Base-by-base conservation (phyloP, 1,140 invertebrate genomes). In the Plodia interpunctella region DNA sequence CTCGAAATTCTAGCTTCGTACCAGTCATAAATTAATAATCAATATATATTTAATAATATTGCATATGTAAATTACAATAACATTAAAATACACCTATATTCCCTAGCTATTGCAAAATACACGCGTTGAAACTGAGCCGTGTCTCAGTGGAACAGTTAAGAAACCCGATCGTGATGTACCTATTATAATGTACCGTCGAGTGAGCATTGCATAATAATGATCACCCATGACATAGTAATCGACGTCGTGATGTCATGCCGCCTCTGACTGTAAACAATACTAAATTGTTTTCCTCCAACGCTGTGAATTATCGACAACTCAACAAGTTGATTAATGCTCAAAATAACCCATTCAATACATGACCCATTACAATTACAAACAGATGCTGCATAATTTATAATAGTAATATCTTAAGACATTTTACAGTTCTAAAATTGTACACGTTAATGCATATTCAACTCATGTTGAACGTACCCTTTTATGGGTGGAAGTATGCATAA, bases 211-310 rank as follows among this genome's bases (percentile, higher is more conserved):
- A 51, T 51, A 51, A 51, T 19, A 51, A 51, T 51, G n/a, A 25
- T 21, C 20, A 53, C 51, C 51, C 51, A 53, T 53, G 51, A 53
- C 51, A 53, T 25, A 53, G 13, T 53, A 53, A 53, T 53, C 21
- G 20, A 44, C 2, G 54, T 55, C n/a, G 19, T 55, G 54, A 55
- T 55, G 54, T 55, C 54, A 55, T 55, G n/a, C 38, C 38, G 38
- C 38, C 38, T 44, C 38, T 17, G 38, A n/a, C n/a, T 3, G 38
- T 44, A 44, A 44, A 44, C 38, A 44, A 44, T 44, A 17, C 38
- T 44, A 44, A 44, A 44, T 4, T 44, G 15, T 44, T 44, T 35
- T 44, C 13, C 38, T 44, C 38, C 13, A 44, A 44, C 38, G 38
- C 38, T 15, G n/a, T 44, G n/a, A 15, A 15, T 44, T 44, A 15